A percentile compares a stretch with the other conserved stretches of the same genome.
Conservation (phyloP, 2,888 invertebrate genomes). For the Thymelicus acteon region DNA sequence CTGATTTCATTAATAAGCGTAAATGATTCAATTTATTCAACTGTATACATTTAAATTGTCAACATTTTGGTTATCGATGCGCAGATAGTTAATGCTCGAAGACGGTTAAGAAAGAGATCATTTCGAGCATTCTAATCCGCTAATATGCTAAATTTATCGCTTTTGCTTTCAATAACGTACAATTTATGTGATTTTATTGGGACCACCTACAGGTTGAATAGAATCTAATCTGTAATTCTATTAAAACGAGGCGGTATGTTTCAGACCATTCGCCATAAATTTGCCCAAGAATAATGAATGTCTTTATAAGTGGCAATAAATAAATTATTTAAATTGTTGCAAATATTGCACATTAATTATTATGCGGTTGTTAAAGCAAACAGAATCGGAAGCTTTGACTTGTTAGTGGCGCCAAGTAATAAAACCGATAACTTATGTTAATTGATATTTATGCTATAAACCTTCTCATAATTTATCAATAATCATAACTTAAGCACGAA, state of each 20-base stretch:
- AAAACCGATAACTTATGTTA: constrained; percentile 36
- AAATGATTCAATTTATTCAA: not conserved
- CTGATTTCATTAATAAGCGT: not conserved
- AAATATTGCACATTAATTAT: constrained; percentile 57
- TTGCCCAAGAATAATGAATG: constrained; percentile 58
- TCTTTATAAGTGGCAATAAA: constrained; percentile 61
- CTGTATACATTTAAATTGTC: constrained; percentile 15
- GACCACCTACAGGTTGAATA: constrained; percentile 48
- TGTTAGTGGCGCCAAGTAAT: constrained; percentile 38
- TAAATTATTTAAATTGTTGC: constrained; percentile 65
- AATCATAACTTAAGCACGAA: constrained; percentile 30
- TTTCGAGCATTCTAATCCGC: constrained; percentile 13
- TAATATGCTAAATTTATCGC: constrained; percentile 41
- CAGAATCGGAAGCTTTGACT: constrained; percentile 41
- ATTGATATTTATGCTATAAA: constrained; percentile 35
- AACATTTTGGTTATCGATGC: constrained; percentile 20
- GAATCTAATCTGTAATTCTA: constrained; percentile 44
- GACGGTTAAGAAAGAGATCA: constrained; percentile 25
- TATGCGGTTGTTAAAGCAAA: constrained; percentile 52
- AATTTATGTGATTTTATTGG: constrained; percentile 45
- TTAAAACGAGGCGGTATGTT: constrained; percentile 45
- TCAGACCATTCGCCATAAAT: constrained; percentile 55
- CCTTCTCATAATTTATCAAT: constrained; percentile 25
- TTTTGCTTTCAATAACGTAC: constrained; percentile 42
- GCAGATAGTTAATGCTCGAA: constrained; percentile 7